Base-by-base conservation (phyloP, 2,888 invertebrate genomes). In the Asteroscopus sphinx region DNA sequence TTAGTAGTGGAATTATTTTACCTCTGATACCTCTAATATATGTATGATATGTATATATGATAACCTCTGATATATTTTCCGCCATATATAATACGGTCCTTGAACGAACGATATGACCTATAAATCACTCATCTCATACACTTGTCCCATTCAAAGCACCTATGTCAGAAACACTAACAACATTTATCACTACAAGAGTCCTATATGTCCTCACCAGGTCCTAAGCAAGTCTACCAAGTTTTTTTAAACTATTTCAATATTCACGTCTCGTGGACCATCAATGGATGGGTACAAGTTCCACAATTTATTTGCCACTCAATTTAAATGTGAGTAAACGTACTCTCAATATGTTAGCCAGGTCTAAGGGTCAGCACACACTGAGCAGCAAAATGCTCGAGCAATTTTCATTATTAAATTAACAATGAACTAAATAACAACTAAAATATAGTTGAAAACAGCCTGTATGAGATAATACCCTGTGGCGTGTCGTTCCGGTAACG, bases 261-360 rank as follows among this genome's bases (percentile, higher is more conserved):
- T 64, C 66, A 44, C 44, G 46, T 45, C 54, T 65, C 68, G 78
- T 62, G 48, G 33, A 15, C 53, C 42, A 59, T 62, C 64, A 66
- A 51, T 64, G 46, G 42, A 69, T 66, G 48, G 57, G 49, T 46
- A 69, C 53, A 66, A 70, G 68, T 69, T 70, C 49, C 52, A 56
- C 60, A 52, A 67, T 66, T 67, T 77, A 78, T 78, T 76, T 57
- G 51, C 53, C 71, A 63, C 71, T 75, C 68, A 69, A 79, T 76
- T 67, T 67, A 66, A 77, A 64, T 58, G 68, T 57, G 37, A 41
- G 28, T 44, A 17, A 21, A 25, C 13, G 48, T 40, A 16, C 21
- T 41, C 11, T 28, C 12, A 12, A 33, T 54, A 26, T 13, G 28
- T 39, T 41, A n/a, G 15, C 13, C n/a, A n/a, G n/a, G n/a, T 44